Conservation (phyloP, 2,797 vertebrate species). For the Paedocypris micromegethes region DNA sequence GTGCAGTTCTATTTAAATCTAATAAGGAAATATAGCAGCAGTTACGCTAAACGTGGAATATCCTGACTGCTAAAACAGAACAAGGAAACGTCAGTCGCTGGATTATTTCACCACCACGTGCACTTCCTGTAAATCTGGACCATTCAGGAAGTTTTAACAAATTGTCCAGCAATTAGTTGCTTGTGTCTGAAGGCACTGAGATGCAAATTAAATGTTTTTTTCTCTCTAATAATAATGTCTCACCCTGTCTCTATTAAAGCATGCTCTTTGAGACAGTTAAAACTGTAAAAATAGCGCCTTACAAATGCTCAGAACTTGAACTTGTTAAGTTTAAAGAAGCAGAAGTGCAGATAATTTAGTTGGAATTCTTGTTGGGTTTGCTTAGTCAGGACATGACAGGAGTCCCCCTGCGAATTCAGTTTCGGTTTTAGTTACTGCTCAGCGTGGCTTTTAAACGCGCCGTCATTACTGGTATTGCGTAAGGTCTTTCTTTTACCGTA, state of each 20-base stretch:
- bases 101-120: constrained; percentile 19
- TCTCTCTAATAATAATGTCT: too few species aligned
- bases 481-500: constrained; percentile 40
- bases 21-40: constrained; percentile 41
- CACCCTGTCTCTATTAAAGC: too few species aligned
- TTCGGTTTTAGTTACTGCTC: constrained; percentile 40
- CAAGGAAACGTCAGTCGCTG: constrained; percentile 42
- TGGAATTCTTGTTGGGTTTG: constrained; percentile 1
- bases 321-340: too few species aligned
- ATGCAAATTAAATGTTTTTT: too few species aligned
- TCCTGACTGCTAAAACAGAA: constrained; percentile 29
- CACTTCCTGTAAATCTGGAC: constrained; percentile 16
- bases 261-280: too few species aligned
- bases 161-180: not conserved
- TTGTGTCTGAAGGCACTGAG: too few species aligned
- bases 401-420: constrained; percentile 32
- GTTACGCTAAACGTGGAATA: constrained; percentile 49
- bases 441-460: constrained; percentile 31
- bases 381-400: constrained; percentile 39
- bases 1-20: constrained; percentile 1
- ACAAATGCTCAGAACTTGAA: too few species aligned
- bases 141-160: not conserved
- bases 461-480: constrained; percentile 43
- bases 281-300: too few species aligned
- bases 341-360: too few species aligned